Evolutionary conservation across 2,113 vertebrate species (phyloP).

Genomic region (Prolemur simus): DNA sequence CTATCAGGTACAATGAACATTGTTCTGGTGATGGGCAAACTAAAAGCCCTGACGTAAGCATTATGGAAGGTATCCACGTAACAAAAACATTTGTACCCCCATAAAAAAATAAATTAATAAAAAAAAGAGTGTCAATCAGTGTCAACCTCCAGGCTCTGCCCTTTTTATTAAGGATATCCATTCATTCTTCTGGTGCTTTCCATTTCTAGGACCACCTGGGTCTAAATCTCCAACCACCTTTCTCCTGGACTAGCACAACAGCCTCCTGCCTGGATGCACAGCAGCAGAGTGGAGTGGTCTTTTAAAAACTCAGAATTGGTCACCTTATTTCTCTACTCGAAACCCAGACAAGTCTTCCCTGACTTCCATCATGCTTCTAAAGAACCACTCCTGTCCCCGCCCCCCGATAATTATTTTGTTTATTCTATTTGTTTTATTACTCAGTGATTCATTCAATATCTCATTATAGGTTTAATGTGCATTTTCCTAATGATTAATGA

Average conservation of each 20-base stretch:
- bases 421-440: background rate
- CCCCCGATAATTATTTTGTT: background rate
- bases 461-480: background rate
- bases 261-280: background rate
- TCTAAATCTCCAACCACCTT: background rate
- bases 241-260: background rate
- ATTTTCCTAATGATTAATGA: background rate
- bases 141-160: background rate
- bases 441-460: background rate
- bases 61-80: too few relatives aligned
- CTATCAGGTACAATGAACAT: too few relatives aligned
- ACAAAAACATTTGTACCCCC: too few relatives aligned
- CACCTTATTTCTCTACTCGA: background rate
- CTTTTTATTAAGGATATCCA: background rate
- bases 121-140: background rate
- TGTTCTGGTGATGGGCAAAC: too few relatives aligned
- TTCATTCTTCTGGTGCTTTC: background rate
- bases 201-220: background rate
- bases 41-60: too few relatives aligned
- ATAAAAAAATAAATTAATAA: too few relatives aligned
- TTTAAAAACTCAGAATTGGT: background rate
- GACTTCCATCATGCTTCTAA: background rate
- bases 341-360: background rate
- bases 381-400: background rate
- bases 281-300: background rate